Conservation (phyloP, 2,797 vertebrate genomes). For the Alectoris magna region DNA sequence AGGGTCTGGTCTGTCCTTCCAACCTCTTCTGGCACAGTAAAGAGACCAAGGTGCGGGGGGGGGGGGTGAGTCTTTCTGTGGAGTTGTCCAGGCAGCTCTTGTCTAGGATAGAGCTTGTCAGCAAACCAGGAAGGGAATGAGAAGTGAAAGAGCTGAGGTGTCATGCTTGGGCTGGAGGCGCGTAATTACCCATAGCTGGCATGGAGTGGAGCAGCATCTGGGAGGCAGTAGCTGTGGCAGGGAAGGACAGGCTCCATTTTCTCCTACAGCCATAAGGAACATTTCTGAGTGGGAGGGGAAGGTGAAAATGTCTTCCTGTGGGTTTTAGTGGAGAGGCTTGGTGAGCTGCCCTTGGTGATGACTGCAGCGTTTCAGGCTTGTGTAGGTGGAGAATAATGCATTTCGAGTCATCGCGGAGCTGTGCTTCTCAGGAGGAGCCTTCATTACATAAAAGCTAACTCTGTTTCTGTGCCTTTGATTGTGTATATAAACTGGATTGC, state of each 20-base stretch:
- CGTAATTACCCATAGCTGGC: neutral
- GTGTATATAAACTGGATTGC: neutral
- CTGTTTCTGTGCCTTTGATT: slow-evolving; percentile 20
- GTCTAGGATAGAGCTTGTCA: neutral
- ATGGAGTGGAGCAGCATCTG: neutral
- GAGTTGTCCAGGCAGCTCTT: neutral
- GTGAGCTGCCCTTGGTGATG: neutral
- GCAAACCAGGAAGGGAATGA: neutral
- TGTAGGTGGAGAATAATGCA: slow-evolving; percentile 6
- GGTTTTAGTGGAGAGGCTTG: neutral
- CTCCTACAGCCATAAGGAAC: neutral
- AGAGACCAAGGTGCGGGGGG: neutral
- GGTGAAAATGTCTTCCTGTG: slow-evolving; percentile 4
- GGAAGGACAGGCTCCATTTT: neutral
- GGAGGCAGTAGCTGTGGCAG: neutral
- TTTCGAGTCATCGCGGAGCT: neutral
- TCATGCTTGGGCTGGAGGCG: neutral
- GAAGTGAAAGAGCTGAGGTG: neutral
- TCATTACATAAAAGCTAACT: slow-evolving; percentile 27
- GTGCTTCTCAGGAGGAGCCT: neutral
- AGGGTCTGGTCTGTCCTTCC: neutral
- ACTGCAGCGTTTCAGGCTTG: neutral
- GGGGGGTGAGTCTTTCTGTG: neutral
- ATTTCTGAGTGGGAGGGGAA: neutral
- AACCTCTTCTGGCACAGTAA: neutral